Evolutionary conservation across 2,797 vertebrate species (phyloP), one percentile per base, ranked within the genome.

Genomic region (Miichthys miiuy): DNA sequence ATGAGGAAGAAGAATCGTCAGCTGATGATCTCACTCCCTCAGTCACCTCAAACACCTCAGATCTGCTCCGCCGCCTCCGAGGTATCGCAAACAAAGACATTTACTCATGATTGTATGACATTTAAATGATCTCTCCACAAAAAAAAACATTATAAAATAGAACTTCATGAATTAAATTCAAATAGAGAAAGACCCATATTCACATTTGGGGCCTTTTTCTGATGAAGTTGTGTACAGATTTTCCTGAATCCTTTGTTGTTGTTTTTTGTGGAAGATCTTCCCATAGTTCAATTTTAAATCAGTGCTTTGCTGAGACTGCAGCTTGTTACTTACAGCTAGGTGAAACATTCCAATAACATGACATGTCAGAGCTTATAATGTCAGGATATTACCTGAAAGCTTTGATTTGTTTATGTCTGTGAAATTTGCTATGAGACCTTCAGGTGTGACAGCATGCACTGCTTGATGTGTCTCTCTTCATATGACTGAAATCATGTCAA

Each of bases 1-100:
- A 96, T 89, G 95, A 96, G 86, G 96, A 96, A 79, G 96, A 96
- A 80, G 96, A 97, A 81, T 96, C 96, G 3, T 96, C 95, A 5
- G 95, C 96, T 0, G 97, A 97, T 1, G 96, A 97, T 86, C 94
- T 97, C 91, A 96, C 95, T 46, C 96, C 96, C 0, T 97, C 96
- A 0, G 96, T 98, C 90, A 97, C 95, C 4, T 97, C 97, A 72
- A 96, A 96, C 0, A 93, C 96, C n/a, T 96, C 97, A 0, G 96
- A 96, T 89, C 93, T 97, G 62, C 96, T 98, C 64, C 92, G 82
- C n/a, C 92, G 85, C 81, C 83, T 94, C 50, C 90, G 82, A 87
- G 91, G 95, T 96, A 88, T 76, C 54, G 48, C 56, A 74, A 72
- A 23, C 27, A 55, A 20, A 66, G 34, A 62, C 1, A 63, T 55